Evolutionary conservation across 2,113 vertebrate genomes (phyloP), one percentile per base, ranked within the genome.

Genomic region (Piliocolobus tephrosceles): DNA sequence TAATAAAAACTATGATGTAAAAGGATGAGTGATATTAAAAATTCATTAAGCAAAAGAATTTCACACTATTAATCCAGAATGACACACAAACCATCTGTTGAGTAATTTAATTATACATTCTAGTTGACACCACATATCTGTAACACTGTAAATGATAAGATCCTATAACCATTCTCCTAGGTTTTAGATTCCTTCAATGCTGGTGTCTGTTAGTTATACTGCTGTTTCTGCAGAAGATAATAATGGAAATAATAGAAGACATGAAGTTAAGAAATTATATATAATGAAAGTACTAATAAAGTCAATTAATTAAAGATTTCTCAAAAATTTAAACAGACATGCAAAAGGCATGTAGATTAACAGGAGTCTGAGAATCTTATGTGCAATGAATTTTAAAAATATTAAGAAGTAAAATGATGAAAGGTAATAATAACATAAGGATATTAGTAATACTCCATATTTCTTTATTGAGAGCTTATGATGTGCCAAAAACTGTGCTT

Each of bases 21-120:
- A 93, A 95, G 25, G 7, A 38, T 57, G 16, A 84, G 1, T 75
- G 35, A 78, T 91, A 64, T 27, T 88, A 88, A 88, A 38, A 91
- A 88, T 64, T 76, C 79, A 86, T 58, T 94, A 81, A 93, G 64
- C 80, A 72, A 30, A 61, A 61, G 32, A 94, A 95, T 82, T 94
- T 96, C 17, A 91, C n/a, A 40, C 50, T 52, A 50, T 57, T 76
- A 81, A 82, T 81, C 40, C 6, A 40, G 38, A 95, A 45, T 45
- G 73, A 58, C 4, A 40, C 23, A 70, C 1, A 80, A 25, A 40
- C 18, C 50, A 32, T 81, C 30, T 68, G 23, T 47, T 92, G 25
- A 94, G n/a, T 92, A n/a, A 81, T 40, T 86, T 40, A 86, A 45
- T 72, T 85, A 20, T 20, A 89, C n/a, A 57, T 76, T 81, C 32